These are phyloP conservation scores for Hypanus sabinus DNA, from an alignment of 2,113 vertebrate species.

Conservation along the genomic window DNA sequence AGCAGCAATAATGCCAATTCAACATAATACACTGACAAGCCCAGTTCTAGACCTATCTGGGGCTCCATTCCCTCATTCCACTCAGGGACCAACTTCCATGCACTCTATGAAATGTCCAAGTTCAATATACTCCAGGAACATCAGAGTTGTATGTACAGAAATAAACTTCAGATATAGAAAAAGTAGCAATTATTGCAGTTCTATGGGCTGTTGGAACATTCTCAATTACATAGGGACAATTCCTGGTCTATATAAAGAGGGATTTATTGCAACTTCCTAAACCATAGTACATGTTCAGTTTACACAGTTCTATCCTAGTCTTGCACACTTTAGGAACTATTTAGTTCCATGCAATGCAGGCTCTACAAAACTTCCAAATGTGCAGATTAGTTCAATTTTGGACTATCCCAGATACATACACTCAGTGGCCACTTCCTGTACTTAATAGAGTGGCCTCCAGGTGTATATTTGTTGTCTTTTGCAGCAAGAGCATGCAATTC, in stretches of 20 bases:
- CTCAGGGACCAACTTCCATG: background rate
- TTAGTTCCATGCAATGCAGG: background rate
- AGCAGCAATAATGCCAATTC: background rate
- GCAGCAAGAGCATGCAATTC: too few species aligned
- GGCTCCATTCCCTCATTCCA: background rate
- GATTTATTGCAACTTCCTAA: background rate
- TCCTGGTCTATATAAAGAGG: background rate
- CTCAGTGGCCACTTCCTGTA: too few species aligned
- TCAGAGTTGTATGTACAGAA: background rate
- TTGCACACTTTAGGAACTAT: background rate
- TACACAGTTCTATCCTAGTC: background rate
- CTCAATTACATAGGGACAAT: background rate
- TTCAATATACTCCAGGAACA: background rate
- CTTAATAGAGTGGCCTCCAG: too few species aligned
- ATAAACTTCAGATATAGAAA: too few species aligned
- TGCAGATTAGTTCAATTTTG: too few species aligned
- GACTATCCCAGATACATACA: background rate
- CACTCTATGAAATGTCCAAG: background rate
- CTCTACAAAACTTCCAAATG: too few species aligned
- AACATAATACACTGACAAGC: background rate
- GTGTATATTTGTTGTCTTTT: too few species aligned
- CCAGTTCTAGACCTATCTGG: background rate
- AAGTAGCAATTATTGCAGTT: background rate
- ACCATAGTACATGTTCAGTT: background rate
- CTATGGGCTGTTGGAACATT: background rate